phyloP scores from a whole-genome alignment of 2,113 vertebrate species.

The Copsychus sechellarum region DNA sequence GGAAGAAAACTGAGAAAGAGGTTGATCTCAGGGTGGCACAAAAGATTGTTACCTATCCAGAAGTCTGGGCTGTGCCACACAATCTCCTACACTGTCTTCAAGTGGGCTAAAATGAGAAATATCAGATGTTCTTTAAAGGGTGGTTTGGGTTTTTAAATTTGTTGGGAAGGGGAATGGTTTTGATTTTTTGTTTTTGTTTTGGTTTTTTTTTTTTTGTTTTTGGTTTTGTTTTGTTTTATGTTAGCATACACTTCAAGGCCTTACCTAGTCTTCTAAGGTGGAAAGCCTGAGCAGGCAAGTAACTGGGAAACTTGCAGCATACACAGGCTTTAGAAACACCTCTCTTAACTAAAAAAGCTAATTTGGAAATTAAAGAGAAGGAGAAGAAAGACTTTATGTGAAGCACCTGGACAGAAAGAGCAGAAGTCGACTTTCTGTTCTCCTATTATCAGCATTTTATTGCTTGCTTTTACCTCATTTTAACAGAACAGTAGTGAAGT shows the following conservation, averaged over 20 bases:
- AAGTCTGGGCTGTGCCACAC: neutral
- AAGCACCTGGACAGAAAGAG: neutral
- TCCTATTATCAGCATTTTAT: conserved; percentile 59
- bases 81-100: neutral
- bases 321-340: conserved; percentile 24
- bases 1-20: neutral
- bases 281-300: neutral
- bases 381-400: conserved; percentile 41
- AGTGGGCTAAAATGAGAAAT: neutral
- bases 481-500: conserved; percentile 37
- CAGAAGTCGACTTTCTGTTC: conserved; percentile 4
- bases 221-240: neutral
- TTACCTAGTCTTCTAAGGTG: neutral
- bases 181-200: no score
- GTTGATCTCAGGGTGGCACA: neutral
- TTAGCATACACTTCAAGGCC: neutral
- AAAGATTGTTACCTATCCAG: neutral
- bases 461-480: neutral
- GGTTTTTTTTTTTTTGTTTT: no score
- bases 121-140: neutral
- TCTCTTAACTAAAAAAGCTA: conserved; percentile 52
- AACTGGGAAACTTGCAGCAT: neutral
- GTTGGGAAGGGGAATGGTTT: neutral
- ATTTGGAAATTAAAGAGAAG: conserved; percentile 41
- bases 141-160: neutral